Evolutionary conservation across 2,888 invertebrate species (phyloP), one percentile per base, ranked within the genome.

Genomic region (Pseudolycoriella hygida): DNA sequence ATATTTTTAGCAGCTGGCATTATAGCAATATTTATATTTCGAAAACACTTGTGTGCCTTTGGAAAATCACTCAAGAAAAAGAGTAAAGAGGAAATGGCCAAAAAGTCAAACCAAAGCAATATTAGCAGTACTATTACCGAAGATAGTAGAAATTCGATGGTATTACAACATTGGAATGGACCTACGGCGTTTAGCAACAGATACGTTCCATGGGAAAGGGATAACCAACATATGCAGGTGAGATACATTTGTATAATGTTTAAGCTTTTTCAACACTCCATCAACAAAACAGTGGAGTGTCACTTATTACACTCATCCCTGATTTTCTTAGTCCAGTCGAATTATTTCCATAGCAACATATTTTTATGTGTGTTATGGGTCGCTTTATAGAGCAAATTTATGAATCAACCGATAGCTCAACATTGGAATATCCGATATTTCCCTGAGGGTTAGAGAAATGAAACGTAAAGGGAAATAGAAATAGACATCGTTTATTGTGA

Each of bases 151-250:
- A 64, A 64, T 49, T 64, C 65, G 46, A 64, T 79, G 56, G 75
- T 74, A 5, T 66, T 87, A 64, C 82, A 83, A 60, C 75, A 82
- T 57, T 87, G 87, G 87, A 73, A 80, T 50, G 81, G 84, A 14
- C 83, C 83, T 11, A 74, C 80, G 51, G 83, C 84, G 8, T 77
- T 78, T 59, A 80, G 76, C 56, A 88, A 87, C 67, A 72, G 86
- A 51, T 88, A 88, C 62, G 86, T 87, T 55, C 76, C 81, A 44
- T 87, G 86, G 83, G 81, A 77, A 48, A 68, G 73, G 37, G 77
- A 78, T 45, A 62, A 66, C 45, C 67, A 67, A 51, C 61, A 64
- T 32, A 46, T 43, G 38, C 46, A 46, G 46, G 46, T 46, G 30
- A 34, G 12, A 14, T 34, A 14, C 11, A 14, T 34, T 34, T 34